These are phyloP conservation scores for Acropora tenuis DNA, from an alignment of 64 coral and sea anemone genomes.

Conservation along the genomic window DNA sequence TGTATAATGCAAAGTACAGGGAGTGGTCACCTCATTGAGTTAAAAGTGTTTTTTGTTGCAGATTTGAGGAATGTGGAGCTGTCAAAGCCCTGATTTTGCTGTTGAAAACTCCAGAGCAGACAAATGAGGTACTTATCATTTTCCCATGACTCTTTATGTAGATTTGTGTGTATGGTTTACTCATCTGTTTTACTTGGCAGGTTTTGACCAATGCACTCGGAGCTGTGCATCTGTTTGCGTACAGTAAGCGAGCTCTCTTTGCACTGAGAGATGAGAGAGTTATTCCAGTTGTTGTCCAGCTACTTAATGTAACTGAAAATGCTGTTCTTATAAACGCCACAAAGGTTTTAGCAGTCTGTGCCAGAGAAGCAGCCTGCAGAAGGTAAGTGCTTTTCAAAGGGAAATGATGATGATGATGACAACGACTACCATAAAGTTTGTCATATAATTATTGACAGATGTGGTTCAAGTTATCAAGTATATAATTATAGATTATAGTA, in stretches of 20 bases:
- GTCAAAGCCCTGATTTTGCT: conserved; percentile 51
- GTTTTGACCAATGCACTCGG: conserved; percentile 77
- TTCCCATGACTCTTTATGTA: not conserved
- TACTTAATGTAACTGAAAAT: conserved; percentile 75
- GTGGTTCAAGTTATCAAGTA: too few relatives aligned
- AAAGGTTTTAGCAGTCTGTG: conserved; percentile 69
- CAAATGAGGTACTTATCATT: conserved; percentile 1
- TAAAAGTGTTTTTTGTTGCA: conserved; percentile 7
- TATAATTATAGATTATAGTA: too few relatives aligned
- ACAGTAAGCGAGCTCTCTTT: conserved; percentile 49
- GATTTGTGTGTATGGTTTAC: too few relatives aligned
- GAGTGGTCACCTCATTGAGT: too few relatives aligned
- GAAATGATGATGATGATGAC: not conserved
- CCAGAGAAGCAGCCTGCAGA: conserved; percentile 64
- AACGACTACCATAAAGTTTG: too few relatives aligned
- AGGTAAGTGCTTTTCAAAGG: conserved; percentile 51
- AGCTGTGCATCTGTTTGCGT: conserved; percentile 68
- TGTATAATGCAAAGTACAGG: too few relatives aligned
- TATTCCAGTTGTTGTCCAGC: conserved; percentile 54
- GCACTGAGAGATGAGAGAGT: conserved; percentile 79
- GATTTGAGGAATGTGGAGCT: conserved; percentile 70
- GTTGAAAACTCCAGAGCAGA: conserved; percentile 23
- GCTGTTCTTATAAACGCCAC: conserved; percentile 71
- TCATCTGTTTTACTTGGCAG: not conserved
- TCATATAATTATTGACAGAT: too few relatives aligned